Evolutionary conservation across 2,888 invertebrate species (phyloP).

Genomic region (Eupsilia transversa): DNA sequence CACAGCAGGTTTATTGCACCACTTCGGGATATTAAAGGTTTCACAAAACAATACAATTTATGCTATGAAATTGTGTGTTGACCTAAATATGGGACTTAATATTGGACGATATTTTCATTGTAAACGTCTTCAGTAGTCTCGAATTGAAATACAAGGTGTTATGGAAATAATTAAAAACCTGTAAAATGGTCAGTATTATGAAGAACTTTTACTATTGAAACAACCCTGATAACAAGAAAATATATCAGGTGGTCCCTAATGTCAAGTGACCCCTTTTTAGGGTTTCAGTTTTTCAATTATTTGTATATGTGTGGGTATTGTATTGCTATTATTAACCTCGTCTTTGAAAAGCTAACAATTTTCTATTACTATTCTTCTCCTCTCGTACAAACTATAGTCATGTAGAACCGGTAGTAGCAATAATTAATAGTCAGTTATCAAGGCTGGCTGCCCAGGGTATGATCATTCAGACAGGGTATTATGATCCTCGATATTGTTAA

Average conservation of each 20-base stretch:
- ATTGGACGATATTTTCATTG: not conserved
- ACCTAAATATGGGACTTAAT: conserved; percentile 38
- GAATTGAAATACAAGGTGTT: not conserved
- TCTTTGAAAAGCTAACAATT: not conserved
- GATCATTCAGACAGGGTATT: not conserved
- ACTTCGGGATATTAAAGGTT: conserved; percentile 51
- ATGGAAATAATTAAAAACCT: not conserved
- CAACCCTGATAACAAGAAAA: too few relatives aligned
- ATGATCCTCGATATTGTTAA: not conserved
- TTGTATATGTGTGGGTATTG: not conserved
- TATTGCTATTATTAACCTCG: not conserved
- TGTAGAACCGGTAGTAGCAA: not conserved
- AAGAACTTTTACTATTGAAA: not conserved
- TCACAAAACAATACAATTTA: conserved; percentile 48
- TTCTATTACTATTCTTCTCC: not conserved
- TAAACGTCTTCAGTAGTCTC: not conserved
- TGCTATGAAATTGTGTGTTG: conserved; percentile 40
- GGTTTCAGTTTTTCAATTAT: not conserved
- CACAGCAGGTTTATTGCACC: conserved; percentile 35
- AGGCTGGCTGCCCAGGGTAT: too few relatives aligned
- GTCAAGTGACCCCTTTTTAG: not conserved
- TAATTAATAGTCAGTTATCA: not conserved
- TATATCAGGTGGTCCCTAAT: not conserved
- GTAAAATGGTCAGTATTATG: not conserved
- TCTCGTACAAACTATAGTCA: not conserved